Base-by-base conservation (phyloP, 2,797 vertebrate genomes). In the Eupleurogrammus muticus region DNA sequence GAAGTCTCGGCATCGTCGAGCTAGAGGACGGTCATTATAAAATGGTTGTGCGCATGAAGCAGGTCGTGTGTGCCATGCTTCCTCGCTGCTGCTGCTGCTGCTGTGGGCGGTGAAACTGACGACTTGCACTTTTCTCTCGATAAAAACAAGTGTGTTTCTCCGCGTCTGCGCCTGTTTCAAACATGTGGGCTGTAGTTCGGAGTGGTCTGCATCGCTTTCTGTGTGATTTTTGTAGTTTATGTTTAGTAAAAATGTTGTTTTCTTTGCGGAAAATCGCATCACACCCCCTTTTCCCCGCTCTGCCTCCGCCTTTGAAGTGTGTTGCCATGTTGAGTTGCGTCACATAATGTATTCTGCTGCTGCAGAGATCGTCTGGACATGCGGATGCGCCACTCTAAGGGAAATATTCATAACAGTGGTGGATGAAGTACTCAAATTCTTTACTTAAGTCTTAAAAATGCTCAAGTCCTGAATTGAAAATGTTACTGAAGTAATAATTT, bases 311-410 rank as follows among this genome's bases (percentile, higher is more conserved):
- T 90, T 90, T 92, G 87, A 91, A 92, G 91, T 84, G 88, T 90
- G 92, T 93, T 94, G 94, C 94, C 93, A 95, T 95, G 92, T 95
- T 93, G 90, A 83, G 87, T 90, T 91, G 90, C 94, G 93, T 94
- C 94, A 95, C 89, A 83, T 76, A 87, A 91, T 85, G 91, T 88
- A 91, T 85, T 92, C 82, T 88, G 86, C 89, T 85, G 89, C 89
- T 85, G 89, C 90, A 78, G 72, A 92, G 91, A 92, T 92, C 89
- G 84, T 87, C 20, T 86, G 40, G 5, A 4, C 5, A 0, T n/a
- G 69, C 74, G 77, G 89, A 91, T 36, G 71, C 76, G 1, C 1
- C 55, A 70, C 89, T 70, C 56, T 0, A 0, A 42, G 21, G 7
- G 5, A 9, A 66, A 67, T 47, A 65, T 35, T 28, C 3, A 28